Conservation (phyloP, 2,113 vertebrate species). For the Crotalus horridus region DNA sequence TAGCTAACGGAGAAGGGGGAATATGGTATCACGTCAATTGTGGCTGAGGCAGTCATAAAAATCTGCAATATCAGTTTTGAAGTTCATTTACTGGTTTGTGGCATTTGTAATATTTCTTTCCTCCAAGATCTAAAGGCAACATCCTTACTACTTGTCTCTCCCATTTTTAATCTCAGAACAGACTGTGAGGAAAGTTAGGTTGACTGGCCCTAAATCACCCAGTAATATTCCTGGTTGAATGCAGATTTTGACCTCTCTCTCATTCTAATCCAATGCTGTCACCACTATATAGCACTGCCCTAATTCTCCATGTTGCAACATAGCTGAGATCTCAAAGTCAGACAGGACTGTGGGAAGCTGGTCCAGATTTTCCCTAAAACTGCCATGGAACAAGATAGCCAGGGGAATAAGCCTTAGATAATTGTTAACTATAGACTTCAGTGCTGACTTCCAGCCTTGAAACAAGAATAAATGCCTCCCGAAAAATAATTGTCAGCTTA, state of each 20-base stretch:
- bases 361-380: neutral
- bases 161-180: neutral
- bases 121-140: neutral
- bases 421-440: neutral
- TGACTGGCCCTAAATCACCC: neutral
- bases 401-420: neutral
- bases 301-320: neutral
- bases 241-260: neutral
- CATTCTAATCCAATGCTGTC: neutral
- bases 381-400: neutral
- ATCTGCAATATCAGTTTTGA: neutral
- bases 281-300: neutral
- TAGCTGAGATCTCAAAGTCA: neutral
- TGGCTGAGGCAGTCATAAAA: neutral
- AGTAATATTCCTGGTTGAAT: neutral
- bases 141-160: neutral
- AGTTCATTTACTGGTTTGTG: neutral
- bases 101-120: neutral
- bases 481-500: constrained; percentile 5
- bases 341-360: neutral
- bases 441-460: neutral
- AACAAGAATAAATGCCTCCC: constrained; percentile 9
- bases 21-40: neutral
- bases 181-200: neutral
- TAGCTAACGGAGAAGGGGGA: too few relatives aligned